Evolutionary conservation across 2,797 vertebrate genomes (phyloP).

Genomic region (Aselliscus stoliczkanus): DNA sequence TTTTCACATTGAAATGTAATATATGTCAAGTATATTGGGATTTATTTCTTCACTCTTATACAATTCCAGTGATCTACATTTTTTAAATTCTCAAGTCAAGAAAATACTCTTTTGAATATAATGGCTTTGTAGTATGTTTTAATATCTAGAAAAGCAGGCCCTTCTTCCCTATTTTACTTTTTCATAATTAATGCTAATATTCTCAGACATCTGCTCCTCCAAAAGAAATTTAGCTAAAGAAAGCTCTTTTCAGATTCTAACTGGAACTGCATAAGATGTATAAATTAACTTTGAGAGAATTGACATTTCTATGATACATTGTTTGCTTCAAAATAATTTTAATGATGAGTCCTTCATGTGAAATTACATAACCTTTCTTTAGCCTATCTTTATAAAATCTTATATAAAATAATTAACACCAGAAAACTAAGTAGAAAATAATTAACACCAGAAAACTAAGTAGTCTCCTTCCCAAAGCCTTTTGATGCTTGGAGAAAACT

Average conservation of each 20-base stretch:
- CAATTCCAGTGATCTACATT: background rate
- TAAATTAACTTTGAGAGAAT: slow-evolving; percentile 1
- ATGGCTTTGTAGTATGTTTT: background rate
- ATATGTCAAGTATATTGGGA: background rate
- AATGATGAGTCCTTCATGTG: background rate
- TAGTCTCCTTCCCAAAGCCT: background rate
- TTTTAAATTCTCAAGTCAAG: slow-evolving; percentile 16
- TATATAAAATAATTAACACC: background rate
- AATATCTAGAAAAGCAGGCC: background rate
- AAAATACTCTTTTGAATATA: slow-evolving; percentile 24
- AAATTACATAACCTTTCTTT: background rate
- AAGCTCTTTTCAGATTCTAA: slow-evolving; percentile 1
- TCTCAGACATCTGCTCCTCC: background rate
- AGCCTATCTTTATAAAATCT: background rate
- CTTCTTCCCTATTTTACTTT: background rate
- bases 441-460: slow-evolving; percentile 10
- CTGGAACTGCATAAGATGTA: background rate
- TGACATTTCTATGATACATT: background rate
- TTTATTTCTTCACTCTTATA: slow-evolving; percentile 30
- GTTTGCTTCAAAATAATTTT: slow-evolving; percentile 43
- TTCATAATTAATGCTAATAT: slow-evolving; percentile 13
- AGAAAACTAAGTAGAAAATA: slow-evolving; percentile 16
- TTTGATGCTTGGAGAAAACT: background rate
- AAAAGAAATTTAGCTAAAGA: slow-evolving; percentile 15
- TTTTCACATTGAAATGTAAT: slow-evolving; percentile 25